Percentiles rank a stretch among this genome's conserved stretches.
These are phyloP conservation scores for Marcusenius ussheri DNA, from an alignment of 2,113 vertebrate species.

Conservation along the genomic window DNA sequence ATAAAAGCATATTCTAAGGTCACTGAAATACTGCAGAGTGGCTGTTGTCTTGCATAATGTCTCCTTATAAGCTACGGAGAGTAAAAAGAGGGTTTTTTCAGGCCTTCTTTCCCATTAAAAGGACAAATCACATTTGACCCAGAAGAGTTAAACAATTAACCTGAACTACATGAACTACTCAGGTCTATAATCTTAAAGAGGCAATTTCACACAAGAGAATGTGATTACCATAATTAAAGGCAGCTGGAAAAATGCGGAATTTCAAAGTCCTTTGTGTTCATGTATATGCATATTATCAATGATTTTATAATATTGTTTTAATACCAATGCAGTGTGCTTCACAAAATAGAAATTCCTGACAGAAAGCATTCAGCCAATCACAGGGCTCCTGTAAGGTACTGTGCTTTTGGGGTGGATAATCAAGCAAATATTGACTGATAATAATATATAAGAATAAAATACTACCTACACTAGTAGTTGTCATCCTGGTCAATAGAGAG, in stretches of 20 bases:
- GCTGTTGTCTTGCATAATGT: not conserved
- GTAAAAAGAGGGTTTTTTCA: not conserved
- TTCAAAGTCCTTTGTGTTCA: not conserved
- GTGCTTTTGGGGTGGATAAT: not conserved
- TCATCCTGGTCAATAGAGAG: not conserved
- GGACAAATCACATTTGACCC: slow-evolving; percentile 8
- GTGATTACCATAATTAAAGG: not conserved
- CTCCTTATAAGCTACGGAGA: not conserved
- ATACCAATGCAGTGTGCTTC: not conserved
- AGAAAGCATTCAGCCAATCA: not conserved
- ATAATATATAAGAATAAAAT: not conserved
- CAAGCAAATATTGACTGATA: not conserved
- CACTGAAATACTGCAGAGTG: not conserved
- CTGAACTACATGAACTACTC: not conserved
- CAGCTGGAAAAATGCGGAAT: not conserved
- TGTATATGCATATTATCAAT: not conserved
- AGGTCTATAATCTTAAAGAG: not conserved
- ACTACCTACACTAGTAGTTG: not conserved
- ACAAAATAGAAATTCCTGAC: not conserved
- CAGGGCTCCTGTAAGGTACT: not conserved
- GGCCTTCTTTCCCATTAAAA: not conserved
- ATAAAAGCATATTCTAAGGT: not conserved
- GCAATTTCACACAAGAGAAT: not conserved
- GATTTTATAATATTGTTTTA: not conserved
- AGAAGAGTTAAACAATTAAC: not conserved